Evolutionary conservation across 2,888 invertebrate species (phyloP), one percentile per base, ranked within the genome.

Genomic region (Andrena bucephala): DNA sequence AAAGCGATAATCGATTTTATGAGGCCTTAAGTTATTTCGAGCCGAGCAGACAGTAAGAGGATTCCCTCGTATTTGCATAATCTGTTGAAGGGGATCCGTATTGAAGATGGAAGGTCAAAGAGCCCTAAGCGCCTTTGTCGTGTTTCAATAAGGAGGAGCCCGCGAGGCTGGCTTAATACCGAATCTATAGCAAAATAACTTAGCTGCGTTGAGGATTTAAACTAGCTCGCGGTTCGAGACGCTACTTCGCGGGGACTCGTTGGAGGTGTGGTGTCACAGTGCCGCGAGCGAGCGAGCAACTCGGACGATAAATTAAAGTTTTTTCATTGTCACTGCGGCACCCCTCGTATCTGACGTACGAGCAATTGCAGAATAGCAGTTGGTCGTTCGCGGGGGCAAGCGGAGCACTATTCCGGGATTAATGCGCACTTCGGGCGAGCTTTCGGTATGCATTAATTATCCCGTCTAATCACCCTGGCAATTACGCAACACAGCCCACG

Each of bases 11-110:
- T 87, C 85, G 73, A 87, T 83, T 82, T 74, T 77, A 72, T 60
- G 52, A 74, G 79, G 69, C 65, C 60, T 66, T 48, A 68, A 85
- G 81, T 83, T 87, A 87, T 79, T 81, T 81, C 75, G 73, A 62
- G 8, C 33, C 48, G 31, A 59, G 65, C 42, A 68, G 77, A 73
- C 77, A 50, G 79, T 87, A 87, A 87, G 85, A 85, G 87, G 81
- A 85, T 87, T 81, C 69, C 8, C 29, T 7, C 2, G 69, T 16
- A 85, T 87, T 83, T 83, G 73, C 87, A 83, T 87, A 85, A 87
- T 77, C 83, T 59, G 69, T 59, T 65, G 20, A 63, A 74, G 81
- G 33, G 76, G 70, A 79, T 65, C 77, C 69, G 52, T 65, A 69
- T 62, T 33, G 54, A 63, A 36, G 74, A 71, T 57, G 67, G 13